Conservation (phyloP, 2,113 vertebrate genomes). For the Cricetomys ansorgei region DNA sequence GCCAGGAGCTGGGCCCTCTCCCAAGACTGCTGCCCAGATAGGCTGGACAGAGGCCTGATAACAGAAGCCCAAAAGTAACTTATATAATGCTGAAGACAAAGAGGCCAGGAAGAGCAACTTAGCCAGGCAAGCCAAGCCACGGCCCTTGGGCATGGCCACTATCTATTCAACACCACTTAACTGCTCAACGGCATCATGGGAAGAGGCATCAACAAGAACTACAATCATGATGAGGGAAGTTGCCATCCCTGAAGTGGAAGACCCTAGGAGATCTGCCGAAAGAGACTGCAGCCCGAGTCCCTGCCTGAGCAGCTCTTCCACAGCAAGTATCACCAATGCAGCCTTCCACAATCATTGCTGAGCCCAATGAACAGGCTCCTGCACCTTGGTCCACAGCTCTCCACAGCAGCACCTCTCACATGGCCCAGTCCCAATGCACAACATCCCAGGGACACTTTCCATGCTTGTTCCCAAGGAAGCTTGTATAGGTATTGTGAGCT, state of each 20-base stretch:
- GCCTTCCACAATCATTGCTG: neutral
- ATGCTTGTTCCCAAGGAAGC: fast-evolving
- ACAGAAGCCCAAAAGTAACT: neutral
- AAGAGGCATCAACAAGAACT: neutral
- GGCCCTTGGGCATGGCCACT: neutral
- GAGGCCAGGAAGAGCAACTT: neutral
- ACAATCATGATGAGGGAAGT: neutral
- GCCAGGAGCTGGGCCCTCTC: no score
- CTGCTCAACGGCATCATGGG: neutral
- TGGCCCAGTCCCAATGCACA: no score
- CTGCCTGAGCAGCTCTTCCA: neutral
- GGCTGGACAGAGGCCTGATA: neutral
- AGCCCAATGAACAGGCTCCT: neutral
- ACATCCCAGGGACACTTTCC: fast-evolving
- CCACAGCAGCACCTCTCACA: neutral
- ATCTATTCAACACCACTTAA: no score
- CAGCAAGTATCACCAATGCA: fast-evolving
- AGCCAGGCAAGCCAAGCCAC: neutral
- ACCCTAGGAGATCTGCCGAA: no score
- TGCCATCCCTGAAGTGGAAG: neutral
- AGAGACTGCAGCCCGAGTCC: neutral
- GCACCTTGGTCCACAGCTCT: neutral
- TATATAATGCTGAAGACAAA: neutral
- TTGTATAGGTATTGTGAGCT: neutral
- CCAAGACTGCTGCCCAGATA: neutral